Conservation (phyloP, 2,113 vertebrate genomes). For the Heliornis fulica region DNA sequence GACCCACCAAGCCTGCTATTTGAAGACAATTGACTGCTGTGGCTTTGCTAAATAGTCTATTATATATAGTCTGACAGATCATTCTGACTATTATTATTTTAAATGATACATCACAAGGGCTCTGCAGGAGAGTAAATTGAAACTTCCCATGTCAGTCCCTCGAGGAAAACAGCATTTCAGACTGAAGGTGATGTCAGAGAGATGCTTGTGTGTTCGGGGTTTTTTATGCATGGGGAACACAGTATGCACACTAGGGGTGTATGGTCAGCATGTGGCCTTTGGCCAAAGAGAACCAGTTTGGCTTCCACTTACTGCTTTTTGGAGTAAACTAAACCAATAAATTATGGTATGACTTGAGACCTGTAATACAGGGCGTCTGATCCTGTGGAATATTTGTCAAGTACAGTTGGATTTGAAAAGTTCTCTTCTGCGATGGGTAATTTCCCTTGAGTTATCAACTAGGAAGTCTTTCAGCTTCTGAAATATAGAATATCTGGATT, state of each 20-base stretch:
- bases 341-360: background rate
- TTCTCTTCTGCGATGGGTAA: background rate
- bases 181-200: conserved; percentile 2
- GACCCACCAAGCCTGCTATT: background rate
- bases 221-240: background rate
- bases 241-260: background rate
- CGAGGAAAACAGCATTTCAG: background rate
- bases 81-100: background rate
- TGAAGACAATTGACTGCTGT: background rate
- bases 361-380: background rate
- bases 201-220: background rate
- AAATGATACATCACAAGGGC: background rate
- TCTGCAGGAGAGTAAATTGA: conserved; percentile 13
- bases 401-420: conserved; percentile 19
- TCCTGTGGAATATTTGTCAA: background rate
- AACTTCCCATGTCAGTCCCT: background rate
- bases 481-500: background rate
- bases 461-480: background rate
- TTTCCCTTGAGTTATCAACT: background rate
- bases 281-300: background rate
- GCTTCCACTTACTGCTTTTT: background rate
- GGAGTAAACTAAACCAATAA: background rate
- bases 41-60: background rate
- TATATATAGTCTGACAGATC: background rate
- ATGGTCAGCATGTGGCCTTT: background rate